phyloP scores from a whole-genome alignment of 2,113 vertebrate species.

The Tetrax tetrax region DNA sequence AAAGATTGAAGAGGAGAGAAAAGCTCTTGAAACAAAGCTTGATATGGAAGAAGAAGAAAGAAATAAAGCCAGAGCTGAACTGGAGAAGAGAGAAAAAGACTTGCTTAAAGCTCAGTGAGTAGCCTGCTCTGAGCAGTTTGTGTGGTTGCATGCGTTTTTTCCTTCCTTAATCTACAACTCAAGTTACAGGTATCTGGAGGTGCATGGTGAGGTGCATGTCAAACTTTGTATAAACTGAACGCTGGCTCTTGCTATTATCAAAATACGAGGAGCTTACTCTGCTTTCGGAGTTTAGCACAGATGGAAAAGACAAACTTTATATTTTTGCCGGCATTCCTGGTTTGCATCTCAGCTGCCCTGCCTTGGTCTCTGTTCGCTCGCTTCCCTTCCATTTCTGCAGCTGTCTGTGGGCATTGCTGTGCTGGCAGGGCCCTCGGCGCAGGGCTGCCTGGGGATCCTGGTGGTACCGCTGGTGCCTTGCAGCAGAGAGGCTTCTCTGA shows the following conservation, averaged over 20 bases:
- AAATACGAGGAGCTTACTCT: not conserved
- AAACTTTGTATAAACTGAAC: not conserved
- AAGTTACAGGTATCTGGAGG: not conserved
- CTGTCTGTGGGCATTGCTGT: not conserved
- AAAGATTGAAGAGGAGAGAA: slow-evolving; percentile 96
- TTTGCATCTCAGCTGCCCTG: not conserved
- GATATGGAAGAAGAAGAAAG: slow-evolving; percentile 99
- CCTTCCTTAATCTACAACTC: not conserved
- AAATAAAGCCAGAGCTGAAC: slow-evolving; percentile 95
- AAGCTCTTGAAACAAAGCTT: slow-evolving; percentile 94
- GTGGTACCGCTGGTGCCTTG: not conserved
- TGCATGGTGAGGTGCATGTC: not conserved
- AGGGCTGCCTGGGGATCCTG: not conserved
- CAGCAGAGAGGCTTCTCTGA: not conserved
- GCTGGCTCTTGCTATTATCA: not conserved
- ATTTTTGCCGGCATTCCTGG: not conserved
- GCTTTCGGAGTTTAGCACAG: not conserved
- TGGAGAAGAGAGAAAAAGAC: slow-evolving; percentile 97
- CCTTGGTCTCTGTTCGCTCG: not conserved
- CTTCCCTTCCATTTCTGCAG: not conserved
- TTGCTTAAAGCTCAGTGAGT: slow-evolving; percentile 98
- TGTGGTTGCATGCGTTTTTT: not conserved
- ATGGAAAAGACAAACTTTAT: not conserved
- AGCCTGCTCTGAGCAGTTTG: not conserved
- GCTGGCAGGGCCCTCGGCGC: not conserved